Evolutionary conservation across 1,140 invertebrate species (phyloP), one percentile per base, ranked within the genome.

Genomic region (Cherax destructor): DNA sequence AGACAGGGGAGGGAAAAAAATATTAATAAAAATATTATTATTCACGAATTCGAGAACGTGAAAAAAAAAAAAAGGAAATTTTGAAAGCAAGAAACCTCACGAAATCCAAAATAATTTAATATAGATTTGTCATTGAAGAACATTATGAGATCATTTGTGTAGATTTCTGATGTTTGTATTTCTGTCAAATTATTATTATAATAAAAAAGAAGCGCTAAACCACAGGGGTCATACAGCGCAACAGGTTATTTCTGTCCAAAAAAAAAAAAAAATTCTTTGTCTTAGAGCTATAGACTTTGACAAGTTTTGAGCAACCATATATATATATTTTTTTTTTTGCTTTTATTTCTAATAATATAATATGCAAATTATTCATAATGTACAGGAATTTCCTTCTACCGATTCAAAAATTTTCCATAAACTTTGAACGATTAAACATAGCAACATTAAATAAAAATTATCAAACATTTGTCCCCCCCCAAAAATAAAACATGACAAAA

Each of bases 141-240:
- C 65, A 88, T 59, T 79, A 85, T 91, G 88, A 91, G 88, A 91
- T 91, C 88, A 91, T 85, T 86, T 91, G 88, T 91, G 88, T 85
- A 91, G 76, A 79, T 69, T 69, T 69, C 65, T 69, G 65, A 69
- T 69, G 65, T 69, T 69, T 1, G 11, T 41, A 41, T 0, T 41
- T 41, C 30, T 41, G 0, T 41, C 30, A 41, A 41, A n/a, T n/a
- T n/a, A n/a, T n/a, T n/a, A n/a, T n/a, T n/a, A n/a, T n/a, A n/a
- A n/a, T n/a, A n/a, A n/a, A n/a, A n/a, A n/a, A n/a, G n/a, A n/a
- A n/a, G n/a, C n/a, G n/a, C n/a, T n/a, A n/a, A n/a, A n/a, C n/a
- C n/a, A n/a, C n/a, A n/a, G n/a, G n/a, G n/a, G n/a, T n/a, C n/a
- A n/a, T n/a, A n/a, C n/a, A n/a, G n/a, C n/a, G n/a, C n/a, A n/a